Conservation (phyloP, 2,888 invertebrate genomes). For the Drosophila subsilvestris region DNA sequence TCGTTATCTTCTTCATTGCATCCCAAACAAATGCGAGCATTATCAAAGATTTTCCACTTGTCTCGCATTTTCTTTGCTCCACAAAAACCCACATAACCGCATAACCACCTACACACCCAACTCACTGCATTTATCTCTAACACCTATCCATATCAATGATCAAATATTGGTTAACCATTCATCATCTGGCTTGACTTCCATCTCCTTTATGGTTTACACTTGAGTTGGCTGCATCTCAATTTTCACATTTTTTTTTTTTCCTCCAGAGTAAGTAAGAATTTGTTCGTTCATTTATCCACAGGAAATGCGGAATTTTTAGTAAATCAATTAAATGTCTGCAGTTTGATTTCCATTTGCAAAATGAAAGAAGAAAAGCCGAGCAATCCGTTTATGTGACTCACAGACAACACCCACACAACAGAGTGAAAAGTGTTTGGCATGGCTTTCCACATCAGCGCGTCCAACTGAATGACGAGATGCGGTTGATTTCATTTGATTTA, state of each 20-base stretch:
- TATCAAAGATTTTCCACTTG: background rate
- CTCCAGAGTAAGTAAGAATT: background rate
- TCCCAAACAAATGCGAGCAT: background rate
- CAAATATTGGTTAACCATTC: background rate
- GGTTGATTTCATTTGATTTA: slow-evolving; percentile 15
- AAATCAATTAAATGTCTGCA: slow-evolving; percentile 26
- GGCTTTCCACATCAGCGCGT: slow-evolving; percentile 59
- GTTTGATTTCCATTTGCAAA: slow-evolving; percentile 9
- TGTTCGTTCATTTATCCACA: background rate
- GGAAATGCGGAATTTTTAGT: background rate
- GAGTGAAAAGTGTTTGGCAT: slow-evolving; percentile 36
- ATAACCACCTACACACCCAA: background rate
- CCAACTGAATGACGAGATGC: slow-evolving; percentile 30
- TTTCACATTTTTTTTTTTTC: background rate
- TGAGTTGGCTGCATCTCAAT: background rate
- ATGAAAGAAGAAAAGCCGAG: too few relatives aligned
- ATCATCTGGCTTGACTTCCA: background rate
- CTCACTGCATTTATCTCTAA: background rate
- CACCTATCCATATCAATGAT: background rate
- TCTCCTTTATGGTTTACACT: background rate
- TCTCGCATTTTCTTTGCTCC: background rate
- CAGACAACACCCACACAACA: background rate
- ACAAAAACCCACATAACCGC: background rate
- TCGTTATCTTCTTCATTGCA: background rate
- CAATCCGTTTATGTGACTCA: slow-evolving; percentile 9